Evolutionary conservation across 2,113 vertebrate species (phyloP), one percentile per base, ranked within the genome.

Genomic region (Carassius auratus): DNA sequence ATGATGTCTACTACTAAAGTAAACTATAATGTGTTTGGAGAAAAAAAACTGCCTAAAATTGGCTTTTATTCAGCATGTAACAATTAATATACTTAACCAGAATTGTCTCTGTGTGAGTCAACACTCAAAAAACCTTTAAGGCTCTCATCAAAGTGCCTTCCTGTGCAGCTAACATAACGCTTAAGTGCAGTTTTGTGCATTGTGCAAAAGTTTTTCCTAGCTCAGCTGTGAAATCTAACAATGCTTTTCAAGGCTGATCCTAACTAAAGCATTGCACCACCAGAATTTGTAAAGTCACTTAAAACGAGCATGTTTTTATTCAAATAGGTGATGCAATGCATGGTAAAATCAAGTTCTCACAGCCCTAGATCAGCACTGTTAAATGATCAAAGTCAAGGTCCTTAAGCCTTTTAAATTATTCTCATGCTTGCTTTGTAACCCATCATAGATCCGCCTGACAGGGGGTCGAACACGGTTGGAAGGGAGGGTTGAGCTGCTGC

Each of bases 391-490:
- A 55, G 74, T 76, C 74, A 76, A 30, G 19, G n/a, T 55, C 15
- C 74, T 76, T 52, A 26, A 26, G 45, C 33, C 50, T 33, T 55
- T 76, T 55, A 30, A 9, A 55, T 55, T 48, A 10, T 55, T 76
- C 50, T 55, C 14, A 15, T 52, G 75, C 92, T 86, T 84, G 38
- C 21, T 61, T 4, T 76, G n/a, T 85, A 30, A 83, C 69, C 73
- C 19, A 33, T 91, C 21, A 75, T 96, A 99, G 98, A 97, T 99
- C 91, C 96, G 96, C 79, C 92, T 98, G 90, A 96, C 95, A 0
- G 98, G 97, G 81, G 98, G 98, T 80, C 96, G 96, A 73, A 97
- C 95, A 76, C 95, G 91, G 81, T 93, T 95, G 38, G 98, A 99
- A 92, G 98, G 98, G 55, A 94, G 98, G 15, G 93, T 99, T 61